Percentiles rank a stretch among this genome's conserved stretches.
These are phyloP conservation scores for Nebria ingens DNA, from an alignment of 1,140 invertebrate species.

Conservation along the genomic window DNA sequence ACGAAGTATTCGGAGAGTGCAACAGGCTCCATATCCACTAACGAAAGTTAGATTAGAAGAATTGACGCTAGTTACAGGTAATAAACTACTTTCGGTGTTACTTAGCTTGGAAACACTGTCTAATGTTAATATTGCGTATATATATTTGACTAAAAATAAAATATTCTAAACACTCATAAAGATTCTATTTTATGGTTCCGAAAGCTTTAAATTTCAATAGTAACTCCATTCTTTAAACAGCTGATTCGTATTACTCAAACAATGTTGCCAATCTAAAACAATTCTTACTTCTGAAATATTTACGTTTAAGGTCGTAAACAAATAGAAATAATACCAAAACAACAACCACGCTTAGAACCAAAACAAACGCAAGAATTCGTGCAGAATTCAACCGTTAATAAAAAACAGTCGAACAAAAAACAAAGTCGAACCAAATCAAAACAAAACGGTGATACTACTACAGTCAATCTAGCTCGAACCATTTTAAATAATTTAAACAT, in stretches of 20 bases:
- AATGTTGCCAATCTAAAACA: neutral
- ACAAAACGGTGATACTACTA: slow-evolving; percentile 30
- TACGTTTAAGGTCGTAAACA: neutral
- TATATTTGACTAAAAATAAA: too few species aligned
- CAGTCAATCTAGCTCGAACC: slow-evolving; percentile 59
- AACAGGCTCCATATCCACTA: slow-evolving; percentile 69
- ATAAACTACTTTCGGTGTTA: too few species aligned
- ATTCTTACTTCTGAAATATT: too few species aligned
- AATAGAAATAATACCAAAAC: neutral
- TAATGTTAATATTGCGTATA: too few species aligned
- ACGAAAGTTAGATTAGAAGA: slow-evolving; percentile 56
- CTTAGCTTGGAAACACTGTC: too few species aligned
- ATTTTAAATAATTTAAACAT: slow-evolving; percentile 72
- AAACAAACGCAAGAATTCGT: neutral
- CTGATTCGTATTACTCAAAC: neutral
- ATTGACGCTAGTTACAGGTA: slow-evolving; percentile 34
- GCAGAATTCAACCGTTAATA: neutral
- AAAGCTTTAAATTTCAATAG: too few species aligned
- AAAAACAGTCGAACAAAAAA: slow-evolving; percentile 21
- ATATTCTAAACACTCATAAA: too few species aligned
- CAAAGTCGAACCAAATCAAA: slow-evolving; percentile 25
- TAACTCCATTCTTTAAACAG: too few species aligned
- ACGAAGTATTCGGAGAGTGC: slow-evolving; percentile 57
- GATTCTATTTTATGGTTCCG: too few species aligned
- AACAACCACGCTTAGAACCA: neutral